Percentiles rank a stretch among this genome's conserved stretches.
Conservation (phyloP, 2,888 invertebrate genomes). For the Yponomeuta plumbellus region DNA sequence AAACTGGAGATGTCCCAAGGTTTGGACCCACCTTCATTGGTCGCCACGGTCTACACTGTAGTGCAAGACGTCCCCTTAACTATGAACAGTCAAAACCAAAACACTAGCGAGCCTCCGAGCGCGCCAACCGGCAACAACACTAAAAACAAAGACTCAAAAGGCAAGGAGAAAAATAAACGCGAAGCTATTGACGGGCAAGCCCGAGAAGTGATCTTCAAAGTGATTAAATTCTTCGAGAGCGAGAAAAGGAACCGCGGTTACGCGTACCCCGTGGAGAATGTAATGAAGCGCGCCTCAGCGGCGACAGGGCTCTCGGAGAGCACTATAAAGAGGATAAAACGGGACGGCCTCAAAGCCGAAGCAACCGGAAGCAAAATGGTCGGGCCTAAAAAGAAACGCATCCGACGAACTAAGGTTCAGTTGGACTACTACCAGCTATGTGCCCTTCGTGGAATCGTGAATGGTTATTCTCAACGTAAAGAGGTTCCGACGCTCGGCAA, state of each 20-base stretch:
- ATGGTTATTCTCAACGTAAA: slow-evolving; percentile 59
- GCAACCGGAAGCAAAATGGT: slow-evolving; percentile 66
- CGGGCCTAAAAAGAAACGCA: slow-evolving; percentile 64
- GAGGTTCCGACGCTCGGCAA: slow-evolving; percentile 66
- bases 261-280: slow-evolving; percentile 65
- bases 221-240: slow-evolving; percentile 68
- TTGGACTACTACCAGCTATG: slow-evolving; percentile 61
- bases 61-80: neutral
- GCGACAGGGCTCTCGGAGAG: slow-evolving; percentile 66
- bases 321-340: slow-evolving; percentile 63
- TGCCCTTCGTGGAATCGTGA: slow-evolving; percentile 60
- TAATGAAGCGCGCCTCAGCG: slow-evolving; percentile 63
- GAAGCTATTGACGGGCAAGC: slow-evolving; percentile 69
- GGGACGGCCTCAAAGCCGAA: slow-evolving; percentile 61
- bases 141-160: too few species aligned
- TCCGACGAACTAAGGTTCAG: slow-evolving; percentile 55
- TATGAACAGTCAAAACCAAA: slow-evolving; percentile 1
- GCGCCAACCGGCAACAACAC: too few species aligned
- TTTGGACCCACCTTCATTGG: slow-evolving; percentile 1
- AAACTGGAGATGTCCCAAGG: slow-evolving; percentile 7
- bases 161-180: slow-evolving; percentile 37
- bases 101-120: neutral
- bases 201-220: slow-evolving; percentile 63
- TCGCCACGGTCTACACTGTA: neutral
- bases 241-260: slow-evolving; percentile 69